phyloP scores from a whole-genome alignment of 1,140 invertebrate genomes.

The Danaus plexippus region DNA sequence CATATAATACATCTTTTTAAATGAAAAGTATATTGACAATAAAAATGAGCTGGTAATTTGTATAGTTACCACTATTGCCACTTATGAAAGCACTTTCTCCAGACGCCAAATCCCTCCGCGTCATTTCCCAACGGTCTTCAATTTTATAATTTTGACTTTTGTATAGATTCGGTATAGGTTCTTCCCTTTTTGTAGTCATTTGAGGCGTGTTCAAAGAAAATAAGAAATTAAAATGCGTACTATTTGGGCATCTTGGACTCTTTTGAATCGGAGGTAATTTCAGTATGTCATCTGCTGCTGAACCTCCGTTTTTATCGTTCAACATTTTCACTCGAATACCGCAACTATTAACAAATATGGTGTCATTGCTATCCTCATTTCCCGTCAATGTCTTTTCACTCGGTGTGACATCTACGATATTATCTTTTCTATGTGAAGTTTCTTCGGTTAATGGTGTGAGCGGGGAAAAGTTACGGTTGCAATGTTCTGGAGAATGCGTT shows the following conservation, averaged over 20 bases:
- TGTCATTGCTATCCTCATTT: conserved; percentile 13
- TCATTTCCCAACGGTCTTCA: conserved; percentile 36
- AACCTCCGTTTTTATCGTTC: conserved; percentile 8
- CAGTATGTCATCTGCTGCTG: conserved; percentile 22
- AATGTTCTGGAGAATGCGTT: conserved; percentile 21
- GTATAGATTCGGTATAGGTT: conserved; percentile 20
- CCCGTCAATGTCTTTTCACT: conserved; percentile 14
- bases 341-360: conserved; percentile 25
- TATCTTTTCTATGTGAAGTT: conserved; percentile 34
- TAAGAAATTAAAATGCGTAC: conserved; percentile 34
- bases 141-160: conserved; percentile 21
- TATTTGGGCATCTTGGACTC: conserved; percentile 31
- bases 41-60: background rate
- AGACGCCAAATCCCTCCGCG: conserved; percentile 34
- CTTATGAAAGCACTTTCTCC: conserved; percentile 42
- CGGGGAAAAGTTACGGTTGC: conserved; percentile 24
- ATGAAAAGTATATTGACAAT: background rate
- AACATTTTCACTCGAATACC: conserved; percentile 31
- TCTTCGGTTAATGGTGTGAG: conserved; percentile 56
- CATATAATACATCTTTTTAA: background rate
- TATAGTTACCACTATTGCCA: conserved; percentile 33
- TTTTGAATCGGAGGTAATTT: conserved; percentile 48
- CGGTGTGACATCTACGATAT: conserved; percentile 34
- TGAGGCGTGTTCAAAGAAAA: conserved; percentile 27
- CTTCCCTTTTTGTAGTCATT: conserved; percentile 8